These are phyloP conservation scores for Palythoa grandis DNA, from an alignment of 92 coral and sea anemone genomes.

Conservation along the genomic window DNA sequence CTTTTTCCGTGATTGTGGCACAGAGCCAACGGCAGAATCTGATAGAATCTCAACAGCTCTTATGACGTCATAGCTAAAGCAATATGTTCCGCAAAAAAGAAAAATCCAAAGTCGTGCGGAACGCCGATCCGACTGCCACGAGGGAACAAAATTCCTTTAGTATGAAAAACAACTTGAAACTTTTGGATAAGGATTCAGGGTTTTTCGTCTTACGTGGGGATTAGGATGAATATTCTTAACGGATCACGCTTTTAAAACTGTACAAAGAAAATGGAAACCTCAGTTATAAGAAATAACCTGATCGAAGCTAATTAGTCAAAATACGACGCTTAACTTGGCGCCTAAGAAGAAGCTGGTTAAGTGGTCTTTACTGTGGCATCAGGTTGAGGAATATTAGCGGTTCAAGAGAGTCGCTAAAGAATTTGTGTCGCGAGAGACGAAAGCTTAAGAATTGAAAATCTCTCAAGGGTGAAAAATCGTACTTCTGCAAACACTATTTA, in stretches of 20 bases:
- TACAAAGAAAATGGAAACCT: background rate
- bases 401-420: slow-evolving; percentile 17
- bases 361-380: background rate
- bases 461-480: background rate
- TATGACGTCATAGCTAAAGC: slow-evolving; percentile 20
- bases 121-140: background rate
- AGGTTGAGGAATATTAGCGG: background rate
- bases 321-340: slow-evolving; percentile 21
- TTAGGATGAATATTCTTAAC: background rate
- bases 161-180: background rate
- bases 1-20: slow-evolving; percentile 4
- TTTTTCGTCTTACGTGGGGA: background rate
- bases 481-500: background rate
- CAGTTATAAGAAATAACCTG: background rate
- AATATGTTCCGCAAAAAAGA: background rate
- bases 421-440: slow-evolving; percentile 1
- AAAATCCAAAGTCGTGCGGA: slow-evolving; percentile 6
- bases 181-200: too few species aligned
- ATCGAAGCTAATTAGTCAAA: slow-evolving; percentile 4
- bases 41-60: background rate
- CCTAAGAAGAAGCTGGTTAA: background rate
- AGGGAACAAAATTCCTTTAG: background rate
- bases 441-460: background rate
- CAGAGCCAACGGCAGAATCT: background rate
- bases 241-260: background rate